Evolutionary conservation across 2,888 invertebrate genomes (phyloP), one percentile per base, ranked within the genome.

Genomic region (Scaptomyza polygonia): DNA sequence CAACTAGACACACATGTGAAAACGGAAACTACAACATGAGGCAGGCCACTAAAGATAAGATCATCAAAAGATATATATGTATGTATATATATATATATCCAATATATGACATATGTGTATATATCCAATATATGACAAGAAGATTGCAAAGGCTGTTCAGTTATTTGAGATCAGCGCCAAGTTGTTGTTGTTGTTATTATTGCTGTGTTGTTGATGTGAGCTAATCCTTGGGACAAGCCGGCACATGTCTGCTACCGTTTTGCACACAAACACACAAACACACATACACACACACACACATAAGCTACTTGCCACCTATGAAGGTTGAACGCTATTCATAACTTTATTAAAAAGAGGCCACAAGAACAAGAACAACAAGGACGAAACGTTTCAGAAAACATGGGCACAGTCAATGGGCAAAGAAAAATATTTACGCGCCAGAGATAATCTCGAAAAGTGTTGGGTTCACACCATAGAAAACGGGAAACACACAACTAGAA

Each of bases 361-460:
- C 86, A 74, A 65, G 47, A 57, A 42, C 29, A 6, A 36, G 14
- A n/a, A n/a, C n/a, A n/a, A n/a, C n/a, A n/a, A n/a, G n/a, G n/a
- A n/a, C n/a, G n/a, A 36, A 39, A 16, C 51, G 42, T 48, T 48
- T 18, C 36, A 40, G n/a, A 67, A 58, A 66, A 88, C 86, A 85
- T 62, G 88, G 85, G 47, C 81, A 74, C 55, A 87, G 88, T 89
- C 88, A 89, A 89, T 87, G 86, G 72, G 72, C 74, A 87, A 87
- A 85, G 86, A 72, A 88, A 89, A 88, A 88, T 89, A 88, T 88
- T 88, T 88, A 87, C 84, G 86, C 89, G 89, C 88, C 84, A 72
- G 75, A 89, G 89, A 88, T 89, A 89, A 88, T 88, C 88, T 82
- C 88, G 34, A 42, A 81, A 77, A 76, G 86, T 84, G 87, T 86